A percentile compares a stretch with the other conserved stretches of the same genome.
Evolutionary conservation across 1,140 invertebrate genomes (phyloP).

Genomic region (Platyura marginata): DNA sequence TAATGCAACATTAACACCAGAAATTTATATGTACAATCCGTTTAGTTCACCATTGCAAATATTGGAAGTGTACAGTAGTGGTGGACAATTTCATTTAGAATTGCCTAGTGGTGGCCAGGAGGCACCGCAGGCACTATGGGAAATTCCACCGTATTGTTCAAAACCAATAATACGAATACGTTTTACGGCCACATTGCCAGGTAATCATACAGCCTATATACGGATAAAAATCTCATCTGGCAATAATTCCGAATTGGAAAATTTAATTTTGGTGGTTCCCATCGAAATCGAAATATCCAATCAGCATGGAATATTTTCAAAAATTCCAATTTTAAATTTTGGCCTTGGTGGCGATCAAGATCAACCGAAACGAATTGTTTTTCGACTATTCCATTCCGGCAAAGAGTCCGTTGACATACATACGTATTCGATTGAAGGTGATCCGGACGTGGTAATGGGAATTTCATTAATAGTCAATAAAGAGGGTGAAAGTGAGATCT

Average conservation of each 20-base stretch:
- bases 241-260: constrained; percentile 5
- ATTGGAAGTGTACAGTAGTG: constrained; percentile 56
- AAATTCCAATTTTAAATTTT: constrained; percentile 65
- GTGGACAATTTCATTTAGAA: constrained; percentile 78
- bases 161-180: constrained; percentile 75
- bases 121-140: constrained; percentile 66
- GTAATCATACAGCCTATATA: constrained; percentile 25
- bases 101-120: constrained; percentile 53
- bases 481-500: background rate
- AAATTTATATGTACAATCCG: constrained; percentile 90
- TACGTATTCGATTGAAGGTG: background rate
- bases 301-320: constrained; percentile 51
- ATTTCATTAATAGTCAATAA: background rate
- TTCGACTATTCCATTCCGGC: constrained; percentile 20
- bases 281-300: constrained; percentile 73
- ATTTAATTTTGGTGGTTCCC: constrained; percentile 51
- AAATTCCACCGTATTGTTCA: constrained; percentile 75
- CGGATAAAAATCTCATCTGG: constrained; percentile 18
- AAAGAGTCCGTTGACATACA: background rate
- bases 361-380: constrained; percentile 37
- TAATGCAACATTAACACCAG: constrained; percentile 76
- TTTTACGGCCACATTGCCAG: constrained; percentile 44
- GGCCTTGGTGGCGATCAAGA: constrained; percentile 49
- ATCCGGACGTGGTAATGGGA: background rate
- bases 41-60: constrained; percentile 72